These are phyloP conservation scores for Neelides folsomi DNA, from an alignment of 2,888 invertebrate genomes.

Conservation along the genomic window DNA sequence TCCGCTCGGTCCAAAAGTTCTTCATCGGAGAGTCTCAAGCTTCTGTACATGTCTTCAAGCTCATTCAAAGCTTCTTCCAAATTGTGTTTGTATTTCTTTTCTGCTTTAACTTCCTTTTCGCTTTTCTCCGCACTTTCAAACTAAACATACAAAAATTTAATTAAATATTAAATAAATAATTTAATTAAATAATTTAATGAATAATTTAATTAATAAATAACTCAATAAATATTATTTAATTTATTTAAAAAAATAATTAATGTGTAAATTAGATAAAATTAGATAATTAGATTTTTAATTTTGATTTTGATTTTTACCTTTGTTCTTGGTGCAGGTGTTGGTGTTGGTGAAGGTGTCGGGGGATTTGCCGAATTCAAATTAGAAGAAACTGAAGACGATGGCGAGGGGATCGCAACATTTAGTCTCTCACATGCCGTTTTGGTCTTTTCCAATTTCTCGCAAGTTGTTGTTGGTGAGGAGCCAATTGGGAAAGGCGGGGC, in stretches of 20 bases:
- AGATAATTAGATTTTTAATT: too few species aligned
- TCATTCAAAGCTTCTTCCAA: conserved; percentile 78
- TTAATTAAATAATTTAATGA: too few species aligned
- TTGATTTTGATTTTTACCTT: not conserved
- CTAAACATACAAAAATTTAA: too few species aligned
- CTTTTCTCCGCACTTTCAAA: too few species aligned
- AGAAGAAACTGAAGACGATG: not conserved
- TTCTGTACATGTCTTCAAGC: conserved; percentile 71
- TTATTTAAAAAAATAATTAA: too few species aligned
- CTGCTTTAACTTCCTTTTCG: too few species aligned
- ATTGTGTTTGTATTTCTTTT: conserved; percentile 39
- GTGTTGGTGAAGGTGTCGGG: conserved; percentile 9
- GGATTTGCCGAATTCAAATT: too few species aligned
- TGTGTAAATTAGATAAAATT: too few species aligned
- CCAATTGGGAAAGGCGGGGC: not conserved
- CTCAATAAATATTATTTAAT: too few species aligned
- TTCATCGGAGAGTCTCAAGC: conserved; percentile 69
- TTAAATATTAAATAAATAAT: too few species aligned
- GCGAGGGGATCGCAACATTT: conserved; percentile 11
- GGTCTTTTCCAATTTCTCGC: not conserved
- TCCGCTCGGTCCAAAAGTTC: conserved; percentile 67
- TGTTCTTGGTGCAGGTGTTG: conserved; percentile 2
- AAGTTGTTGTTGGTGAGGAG: not conserved
- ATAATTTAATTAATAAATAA: too few species aligned
- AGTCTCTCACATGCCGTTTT: conserved; percentile 26